Base-by-base conservation (phyloP, 2,797 vertebrate genomes). In the Lagorchestes hirsutus region DNA sequence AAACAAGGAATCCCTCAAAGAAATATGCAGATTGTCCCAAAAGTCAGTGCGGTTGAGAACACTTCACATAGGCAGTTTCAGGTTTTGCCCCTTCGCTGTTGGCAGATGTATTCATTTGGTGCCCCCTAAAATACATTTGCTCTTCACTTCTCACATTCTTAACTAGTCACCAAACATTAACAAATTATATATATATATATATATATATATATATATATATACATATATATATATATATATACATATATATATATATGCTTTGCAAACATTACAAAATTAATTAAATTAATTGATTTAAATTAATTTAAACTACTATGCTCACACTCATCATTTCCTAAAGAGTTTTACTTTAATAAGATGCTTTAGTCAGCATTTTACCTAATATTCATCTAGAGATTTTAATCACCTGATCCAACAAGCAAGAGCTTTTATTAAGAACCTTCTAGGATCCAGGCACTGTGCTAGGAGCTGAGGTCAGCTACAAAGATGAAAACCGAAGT, bases 101-200 rank as follows among this genome's bases (percentile, higher is more conserved):
- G 92, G 50, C 50, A 94, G 54, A 52, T 95, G 31, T 8, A n/a
- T 96, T 29, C 5, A 93, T 31, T 91, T 82, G 87, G 54, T 6
- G 0, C 27, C 1, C 27, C 62, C 74, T 52, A 29, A 90, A 92
- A 82, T 67, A 94, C 0, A 57, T 40, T 1, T 31, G 52, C 3
- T 24, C 16, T 0, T 90, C 52, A 54, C 0, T 29, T 6, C 11
- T 46, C 94, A 59, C 90, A 92, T 22, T 57, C 90, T 90, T 87
- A 93, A 40, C 5, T 16, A 55, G 40, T 90, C 62, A 95, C 46
- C 95, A 31, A 94, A 90, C 18, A 31, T 40, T 74, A 40, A n/a
- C n/a, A 74, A 40, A 74, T 74, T 5, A 74, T 5, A 2, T 40
- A 34, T 50, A 5, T 52, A 52, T 52, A 5, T 52, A 50, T 50